A percentile compares a stretch with the other conserved stretches of the same genome.
Evolutionary conservation across 2,888 invertebrate genomes (phyloP).

Genomic region (Hanleya hanleyi): DNA sequence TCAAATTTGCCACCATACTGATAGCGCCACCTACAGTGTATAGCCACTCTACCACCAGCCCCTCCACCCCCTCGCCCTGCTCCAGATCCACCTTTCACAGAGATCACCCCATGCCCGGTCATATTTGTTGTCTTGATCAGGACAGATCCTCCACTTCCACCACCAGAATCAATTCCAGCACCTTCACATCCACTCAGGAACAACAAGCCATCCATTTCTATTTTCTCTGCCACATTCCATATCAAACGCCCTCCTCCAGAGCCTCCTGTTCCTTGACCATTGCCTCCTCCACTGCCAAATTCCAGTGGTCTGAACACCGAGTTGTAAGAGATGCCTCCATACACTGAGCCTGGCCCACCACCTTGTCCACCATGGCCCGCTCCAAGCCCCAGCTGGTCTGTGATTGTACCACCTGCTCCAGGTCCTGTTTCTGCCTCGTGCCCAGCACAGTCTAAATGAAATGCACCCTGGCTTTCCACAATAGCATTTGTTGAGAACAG

Average conservation of each 20-base stretch:
- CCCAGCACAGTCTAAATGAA: conserved; percentile 54
- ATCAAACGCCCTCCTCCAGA: conserved; percentile 53
- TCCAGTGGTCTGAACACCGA: conserved; percentile 48
- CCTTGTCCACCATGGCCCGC: conserved; percentile 57
- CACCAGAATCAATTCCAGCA: conserved; percentile 45
- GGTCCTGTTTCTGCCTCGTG: conserved; percentile 42
- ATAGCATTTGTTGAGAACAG: conserved; percentile 46
- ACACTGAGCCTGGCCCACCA: conserved; percentile 46
- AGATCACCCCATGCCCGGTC: conserved; percentile 56
- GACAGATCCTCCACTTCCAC: conserved; percentile 57
- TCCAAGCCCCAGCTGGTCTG: conserved; percentile 43
- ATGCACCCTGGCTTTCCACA: conserved; percentile 52
- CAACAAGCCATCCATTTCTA: conserved; percentile 57
- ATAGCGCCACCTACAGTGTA: conserved; percentile 54
- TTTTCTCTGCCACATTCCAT: conserved; percentile 49
- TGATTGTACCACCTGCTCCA: conserved; percentile 44
- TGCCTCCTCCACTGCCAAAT: conserved; percentile 54
- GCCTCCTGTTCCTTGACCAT: conserved; percentile 50
- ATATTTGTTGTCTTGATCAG: conserved; percentile 53
- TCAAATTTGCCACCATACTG: conserved; percentile 55
- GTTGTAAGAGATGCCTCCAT: conserved; percentile 51
- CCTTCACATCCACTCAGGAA: conserved; percentile 46
- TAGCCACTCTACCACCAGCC: conserved; percentile 53
- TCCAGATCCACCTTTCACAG: conserved; percentile 54
- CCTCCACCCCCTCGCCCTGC: conserved; percentile 54